Conservation (phyloP, 2,888 invertebrate genomes). For the Strigamia crassipes region DNA sequence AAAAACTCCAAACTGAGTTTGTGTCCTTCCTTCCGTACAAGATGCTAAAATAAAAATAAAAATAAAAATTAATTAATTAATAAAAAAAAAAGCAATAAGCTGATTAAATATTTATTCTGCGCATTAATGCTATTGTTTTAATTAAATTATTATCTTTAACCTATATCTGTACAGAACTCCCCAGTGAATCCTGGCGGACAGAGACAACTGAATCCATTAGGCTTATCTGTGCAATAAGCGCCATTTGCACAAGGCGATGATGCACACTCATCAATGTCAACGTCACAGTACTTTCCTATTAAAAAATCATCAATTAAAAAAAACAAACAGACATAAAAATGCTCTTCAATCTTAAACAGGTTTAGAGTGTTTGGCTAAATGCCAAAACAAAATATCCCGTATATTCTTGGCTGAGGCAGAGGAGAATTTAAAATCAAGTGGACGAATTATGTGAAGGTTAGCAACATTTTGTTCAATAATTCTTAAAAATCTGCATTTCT, state of each 20-base stretch:
- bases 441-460: not conserved
- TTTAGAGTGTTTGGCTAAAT: not conserved
- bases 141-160: constrained; percentile 38
- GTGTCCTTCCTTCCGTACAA: constrained; percentile 49
- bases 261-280: constrained; percentile 50
- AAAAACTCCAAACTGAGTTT: constrained; percentile 49
- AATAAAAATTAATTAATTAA: no score
- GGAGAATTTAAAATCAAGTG: not conserved
- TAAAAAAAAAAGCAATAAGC: no score
- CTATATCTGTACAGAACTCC: constrained; percentile 32
- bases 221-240: constrained; percentile 49
- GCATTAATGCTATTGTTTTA: not conserved
- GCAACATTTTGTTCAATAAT: not conserved
- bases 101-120: not conserved
- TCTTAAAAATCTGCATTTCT: no score
- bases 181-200: constrained; percentile 52
- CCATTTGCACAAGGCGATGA: constrained; percentile 50
- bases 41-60: constrained; percentile 43
- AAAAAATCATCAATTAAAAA: no score
- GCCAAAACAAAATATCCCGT: not conserved
- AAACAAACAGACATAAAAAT: not conserved
- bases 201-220: constrained; percentile 49
- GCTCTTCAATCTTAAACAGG: not conserved
- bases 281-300: constrained; percentile 51
- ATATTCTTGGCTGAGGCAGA: not conserved